Percentiles rank a stretch among this genome's conserved stretches.
Conservation (phyloP, 2,797 vertebrate species). For the Bovichtus diacanthus region DNA sequence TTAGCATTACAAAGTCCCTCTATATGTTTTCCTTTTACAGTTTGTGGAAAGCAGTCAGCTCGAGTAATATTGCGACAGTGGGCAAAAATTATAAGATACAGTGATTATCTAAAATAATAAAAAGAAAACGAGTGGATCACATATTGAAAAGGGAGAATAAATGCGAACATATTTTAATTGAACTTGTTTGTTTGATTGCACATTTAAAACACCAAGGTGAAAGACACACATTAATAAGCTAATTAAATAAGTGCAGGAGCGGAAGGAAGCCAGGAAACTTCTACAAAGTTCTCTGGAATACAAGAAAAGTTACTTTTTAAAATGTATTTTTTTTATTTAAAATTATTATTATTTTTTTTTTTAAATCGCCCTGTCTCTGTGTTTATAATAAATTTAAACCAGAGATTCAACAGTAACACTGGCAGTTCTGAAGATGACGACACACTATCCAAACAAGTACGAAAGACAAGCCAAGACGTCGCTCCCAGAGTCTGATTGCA, state of each 20-base stretch:
- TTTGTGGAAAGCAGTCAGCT: slow-evolving; percentile 8
- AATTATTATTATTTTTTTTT: too few species aligned
- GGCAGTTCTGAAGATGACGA: slow-evolving; percentile 39
- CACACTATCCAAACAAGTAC: slow-evolving; percentile 40
- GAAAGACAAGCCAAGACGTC: slow-evolving; percentile 33
- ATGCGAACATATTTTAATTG: neutral
- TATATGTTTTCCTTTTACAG: slow-evolving; percentile 5
- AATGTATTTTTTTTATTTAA: too few species aligned
- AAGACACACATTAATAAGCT: neutral
- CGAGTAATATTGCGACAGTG: neutral
- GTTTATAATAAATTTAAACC: slow-evolving; percentile 30
- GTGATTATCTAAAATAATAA: neutral
- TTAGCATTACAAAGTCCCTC: slow-evolving; percentile 14
- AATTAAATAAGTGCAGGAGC: neutral
- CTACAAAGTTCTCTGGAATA: neutral
- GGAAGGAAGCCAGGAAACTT: neutral
- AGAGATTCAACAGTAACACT: slow-evolving; percentile 43
- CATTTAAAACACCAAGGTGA: slow-evolving; percentile 7
- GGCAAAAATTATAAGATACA: neutral
- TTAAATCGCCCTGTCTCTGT: neutral
- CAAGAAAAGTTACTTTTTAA: neutral
- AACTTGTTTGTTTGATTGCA: neutral
- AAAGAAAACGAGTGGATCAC: neutral
- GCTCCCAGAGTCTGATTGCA: slow-evolving; percentile 34
- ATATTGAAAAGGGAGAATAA: neutral